Conservation (phyloP, 2,797 vertebrate species). For the Chiloscyllium punctatum region DNA sequence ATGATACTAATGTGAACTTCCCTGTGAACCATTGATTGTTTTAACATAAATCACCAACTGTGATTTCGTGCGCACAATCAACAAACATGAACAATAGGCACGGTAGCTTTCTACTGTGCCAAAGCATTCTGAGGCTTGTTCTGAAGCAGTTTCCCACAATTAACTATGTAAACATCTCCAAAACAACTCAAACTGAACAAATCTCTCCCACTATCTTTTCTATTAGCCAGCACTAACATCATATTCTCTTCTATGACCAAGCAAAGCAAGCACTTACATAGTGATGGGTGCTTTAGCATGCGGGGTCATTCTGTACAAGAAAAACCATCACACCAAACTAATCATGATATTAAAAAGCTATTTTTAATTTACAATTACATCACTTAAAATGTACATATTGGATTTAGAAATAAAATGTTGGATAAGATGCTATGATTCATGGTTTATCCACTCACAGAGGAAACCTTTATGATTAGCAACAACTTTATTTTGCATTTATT, state of each 20-base stretch:
- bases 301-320: not conserved
- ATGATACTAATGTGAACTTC: not conserved
- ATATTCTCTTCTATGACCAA: not conserved
- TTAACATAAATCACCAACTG: not conserved
- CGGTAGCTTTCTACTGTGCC: not conserved
- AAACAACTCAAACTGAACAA: not conserved
- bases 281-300: not conserved
- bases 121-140: not conserved
- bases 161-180: not conserved
- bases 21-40: not conserved
- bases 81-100: not conserved
- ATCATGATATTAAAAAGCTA: not conserved
- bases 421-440: not conserved
- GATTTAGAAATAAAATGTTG: not conserved
- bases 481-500: not conserved
- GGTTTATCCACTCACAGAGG: not conserved
- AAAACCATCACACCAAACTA: not conserved
- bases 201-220: not conserved
- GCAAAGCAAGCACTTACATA: too few species aligned
- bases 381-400: not conserved
- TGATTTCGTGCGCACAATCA: not conserved
- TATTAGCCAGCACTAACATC: not conserved
- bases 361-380: not conserved
- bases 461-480: not conserved
- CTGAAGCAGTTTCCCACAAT: not conserved